These are phyloP conservation scores for Lamprotornis superbus DNA, from an alignment of 2,113 vertebrate species.

Conservation along the genomic window DNA sequence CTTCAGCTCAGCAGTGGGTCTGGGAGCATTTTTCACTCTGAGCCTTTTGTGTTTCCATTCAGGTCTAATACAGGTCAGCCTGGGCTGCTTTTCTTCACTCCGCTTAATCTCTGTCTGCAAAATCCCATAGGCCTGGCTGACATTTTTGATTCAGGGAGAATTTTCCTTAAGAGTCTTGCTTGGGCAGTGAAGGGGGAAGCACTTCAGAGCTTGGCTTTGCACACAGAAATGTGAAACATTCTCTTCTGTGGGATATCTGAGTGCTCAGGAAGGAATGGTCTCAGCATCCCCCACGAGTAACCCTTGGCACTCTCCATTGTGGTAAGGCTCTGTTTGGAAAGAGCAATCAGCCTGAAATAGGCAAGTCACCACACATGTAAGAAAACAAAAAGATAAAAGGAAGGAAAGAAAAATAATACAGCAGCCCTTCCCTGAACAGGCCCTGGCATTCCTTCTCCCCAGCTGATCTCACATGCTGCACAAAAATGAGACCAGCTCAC, in stretches of 20 bases:
- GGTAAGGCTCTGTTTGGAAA: neutral
- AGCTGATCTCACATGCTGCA: neutral
- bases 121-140: neutral
- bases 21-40: neutral
- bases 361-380: neutral
- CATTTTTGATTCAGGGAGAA: conserved; percentile 7
- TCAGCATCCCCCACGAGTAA: neutral
- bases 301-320: neutral
- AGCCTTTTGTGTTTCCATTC: neutral
- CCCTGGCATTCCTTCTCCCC: neutral
- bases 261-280: neutral
- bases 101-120: neutral
- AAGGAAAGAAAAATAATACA: neutral
- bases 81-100: neutral
- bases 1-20: neutral
- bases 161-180: neutral
- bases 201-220: neutral
- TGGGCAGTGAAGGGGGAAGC: neutral
- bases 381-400: neutral
- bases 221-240: neutral
- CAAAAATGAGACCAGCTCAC: neutral
- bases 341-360: neutral
- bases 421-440: neutral
- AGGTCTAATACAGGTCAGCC: neutral
- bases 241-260: neutral